Base-by-base conservation (phyloP, 2,113 vertebrate species). In the Corythoichthys intestinalis region DNA sequence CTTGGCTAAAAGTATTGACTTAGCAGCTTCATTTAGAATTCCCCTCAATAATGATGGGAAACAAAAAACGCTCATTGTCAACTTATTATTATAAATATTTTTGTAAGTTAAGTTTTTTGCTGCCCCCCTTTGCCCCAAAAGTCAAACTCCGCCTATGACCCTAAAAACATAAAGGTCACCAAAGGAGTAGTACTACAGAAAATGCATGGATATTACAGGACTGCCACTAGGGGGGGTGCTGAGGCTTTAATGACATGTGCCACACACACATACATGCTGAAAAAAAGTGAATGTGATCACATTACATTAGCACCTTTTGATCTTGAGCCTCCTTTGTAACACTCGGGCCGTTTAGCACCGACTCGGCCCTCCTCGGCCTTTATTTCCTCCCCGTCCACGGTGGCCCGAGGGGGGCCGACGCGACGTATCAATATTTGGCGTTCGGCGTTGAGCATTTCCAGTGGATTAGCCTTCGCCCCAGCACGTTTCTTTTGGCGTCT, bases 391-490 rank as follows among this genome's bases (percentile, higher is more conserved):
- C 83, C 80, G 72, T 63, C 74, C 56, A 82, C 82, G 77, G 76
- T 62, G 75, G 68, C 71, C 71, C 50, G 72, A 9, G 37, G 59
- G 39, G 5, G 28, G 20, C 75, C 6, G 35, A 88, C 90, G 87
- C 88, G 87, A 81, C 86, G 80, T 91, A 89, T 93, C 87, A 89
- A 91, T 91, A 88, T 88, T 87, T 88, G 87, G 83, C 87, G 83
- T 84, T 88, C 81, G 85, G 85, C 88, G 88, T 86, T 86, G 83
- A 86, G 90, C 87, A 88, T 83, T 87, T 89, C 89, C 88, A 89
- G 85, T 89, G 88, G 90, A 91, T 91, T 90, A 90, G 87, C 85
- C 82, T 87, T 87, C 79, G 87, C 86, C 89, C 90, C 86, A 82
- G 90, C 88, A 90, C 86, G 88, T 90, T 89, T 72, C 81, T 86